A percentile compares a stretch with the other conserved stretches of the same genome.
phyloP scores from a whole-genome alignment of 2,888 invertebrate species.

The Hydrotaea diabolus region DNA sequence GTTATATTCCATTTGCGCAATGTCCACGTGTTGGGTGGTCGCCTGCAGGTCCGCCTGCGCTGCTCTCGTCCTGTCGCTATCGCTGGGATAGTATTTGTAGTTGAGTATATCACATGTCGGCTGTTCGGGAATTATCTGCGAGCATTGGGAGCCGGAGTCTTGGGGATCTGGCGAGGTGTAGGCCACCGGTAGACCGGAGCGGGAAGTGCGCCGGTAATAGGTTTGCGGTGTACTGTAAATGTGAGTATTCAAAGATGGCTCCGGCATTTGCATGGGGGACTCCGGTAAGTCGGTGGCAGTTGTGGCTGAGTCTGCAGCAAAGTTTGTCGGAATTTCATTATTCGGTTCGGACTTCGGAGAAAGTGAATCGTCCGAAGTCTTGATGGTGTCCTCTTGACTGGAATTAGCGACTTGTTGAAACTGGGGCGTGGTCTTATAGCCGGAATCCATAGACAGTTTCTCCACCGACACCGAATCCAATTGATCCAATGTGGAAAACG shows the following conservation, averaged over 20 bases:
- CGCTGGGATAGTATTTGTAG: conserved; percentile 79
- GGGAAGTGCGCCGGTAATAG: conserved; percentile 76
- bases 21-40: conserved; percentile 82
- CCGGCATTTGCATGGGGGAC: conserved; percentile 22
- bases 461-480: conserved; percentile 78
- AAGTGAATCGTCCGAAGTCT: conserved; percentile 76
- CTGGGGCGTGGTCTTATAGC: conserved; percentile 79
- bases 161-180: conserved; percentile 71
- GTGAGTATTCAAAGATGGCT: conserved; percentile 30
- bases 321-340: conserved; percentile 53
- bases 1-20: conserved; percentile 89
- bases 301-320: conserved; percentile 16
- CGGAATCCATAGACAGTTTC: conserved; percentile 79
- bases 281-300: background rate
- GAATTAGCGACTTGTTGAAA: conserved; percentile 67
- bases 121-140: conserved; percentile 72
- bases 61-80: conserved; percentile 76
- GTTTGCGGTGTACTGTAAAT: conserved; percentile 70
- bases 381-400: conserved; percentile 68
- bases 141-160: conserved; percentile 61
- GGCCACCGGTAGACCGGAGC: conserved; percentile 76
- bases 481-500: conserved; percentile 76
- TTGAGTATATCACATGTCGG: conserved; percentile 79
- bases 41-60: conserved; percentile 77
- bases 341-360: conserved; percentile 76